Conservation (phyloP, 2,797 vertebrate species). For the Dryobates pubescens region DNA sequence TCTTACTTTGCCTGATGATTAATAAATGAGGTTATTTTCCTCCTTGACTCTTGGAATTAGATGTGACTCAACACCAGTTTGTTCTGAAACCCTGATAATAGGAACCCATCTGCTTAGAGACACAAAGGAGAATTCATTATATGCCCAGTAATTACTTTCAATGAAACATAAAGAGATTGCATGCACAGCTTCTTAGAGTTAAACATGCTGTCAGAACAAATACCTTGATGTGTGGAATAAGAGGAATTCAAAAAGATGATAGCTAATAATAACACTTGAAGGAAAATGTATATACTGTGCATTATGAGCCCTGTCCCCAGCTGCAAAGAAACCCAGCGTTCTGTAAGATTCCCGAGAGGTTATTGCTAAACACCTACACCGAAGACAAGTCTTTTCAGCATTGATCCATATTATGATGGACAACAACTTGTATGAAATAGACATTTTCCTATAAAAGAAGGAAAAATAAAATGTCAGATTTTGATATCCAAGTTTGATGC, state of each 20-base stretch:
- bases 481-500: not conserved
- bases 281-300: not conserved
- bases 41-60: slow-evolving; percentile 60
- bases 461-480: not conserved
- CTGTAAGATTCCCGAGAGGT: not conserved
- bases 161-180: slow-evolving; percentile 47
- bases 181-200: slow-evolving; percentile 41
- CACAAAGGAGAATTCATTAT: slow-evolving; percentile 64
- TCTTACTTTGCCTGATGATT: slow-evolving; percentile 59
- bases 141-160: slow-evolving; percentile 58
- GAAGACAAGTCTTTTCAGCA: not conserved
- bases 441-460: not conserved
- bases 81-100: slow-evolving; percentile 61
- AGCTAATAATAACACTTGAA: slow-evolving; percentile 28
- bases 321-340: not conserved
- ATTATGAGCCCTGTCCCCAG: not conserved
- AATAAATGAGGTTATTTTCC: slow-evolving; percentile 68
- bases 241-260: slow-evolving; percentile 15
- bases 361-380: not conserved
- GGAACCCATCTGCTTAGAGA: slow-evolving; percentile 67
- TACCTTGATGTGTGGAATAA: slow-evolving; percentile 7
- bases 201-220: slow-evolving; percentile 38
- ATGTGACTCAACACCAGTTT: slow-evolving; percentile 61
- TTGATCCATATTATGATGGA: not conserved
- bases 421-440: not conserved